Evolutionary conservation across 2,113 vertebrate genomes (phyloP).

Genomic region (Ophiodon elongatus): DNA sequence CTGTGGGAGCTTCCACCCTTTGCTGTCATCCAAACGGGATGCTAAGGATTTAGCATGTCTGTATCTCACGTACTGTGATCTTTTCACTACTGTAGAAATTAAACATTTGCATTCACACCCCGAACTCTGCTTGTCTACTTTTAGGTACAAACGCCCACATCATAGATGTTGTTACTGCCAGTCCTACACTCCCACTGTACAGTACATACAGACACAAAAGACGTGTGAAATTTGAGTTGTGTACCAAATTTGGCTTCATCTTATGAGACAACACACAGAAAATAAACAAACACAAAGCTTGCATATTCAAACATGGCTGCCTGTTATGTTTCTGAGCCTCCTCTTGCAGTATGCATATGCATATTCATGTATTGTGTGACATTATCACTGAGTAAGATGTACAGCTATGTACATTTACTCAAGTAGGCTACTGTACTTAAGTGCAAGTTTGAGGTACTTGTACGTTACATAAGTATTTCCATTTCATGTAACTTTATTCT

Average conservation of each 20-base stretch:
- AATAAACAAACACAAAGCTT: slow-evolving; percentile 36
- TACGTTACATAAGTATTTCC: neutral
- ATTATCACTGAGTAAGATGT: neutral
- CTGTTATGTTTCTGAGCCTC: slow-evolving; percentile 1
- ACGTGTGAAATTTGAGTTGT: slow-evolving; percentile 34
- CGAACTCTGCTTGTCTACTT: slow-evolving; percentile 39
- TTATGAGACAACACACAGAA: slow-evolving; percentile 6
- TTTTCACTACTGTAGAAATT: slow-evolving; percentile 31
- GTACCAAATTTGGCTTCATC: slow-evolving; percentile 1
- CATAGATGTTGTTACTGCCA: slow-evolving; percentile 15
- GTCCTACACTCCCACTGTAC: slow-evolving; percentile 26
- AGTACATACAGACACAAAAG: slow-evolving; percentile 37
- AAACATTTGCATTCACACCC: slow-evolving; percentile 33
- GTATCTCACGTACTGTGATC: slow-evolving; percentile 9
- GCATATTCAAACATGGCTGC: slow-evolving; percentile 19
- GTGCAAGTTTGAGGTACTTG: neutral
- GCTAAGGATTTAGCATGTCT: slow-evolving; percentile 40
- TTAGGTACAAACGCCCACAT: slow-evolving; percentile 57
- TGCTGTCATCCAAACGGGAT: slow-evolving; percentile 40
- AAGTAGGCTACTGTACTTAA: neutral
- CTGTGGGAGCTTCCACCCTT: slow-evolving; percentile 57
- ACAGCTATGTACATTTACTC: neutral
- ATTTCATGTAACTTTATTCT: neutral
- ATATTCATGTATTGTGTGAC: neutral
- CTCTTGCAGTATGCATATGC: neutral